phyloP scores from a whole-genome alignment of 1,140 invertebrate genomes.

The Aphidius gifuensis region DNA sequence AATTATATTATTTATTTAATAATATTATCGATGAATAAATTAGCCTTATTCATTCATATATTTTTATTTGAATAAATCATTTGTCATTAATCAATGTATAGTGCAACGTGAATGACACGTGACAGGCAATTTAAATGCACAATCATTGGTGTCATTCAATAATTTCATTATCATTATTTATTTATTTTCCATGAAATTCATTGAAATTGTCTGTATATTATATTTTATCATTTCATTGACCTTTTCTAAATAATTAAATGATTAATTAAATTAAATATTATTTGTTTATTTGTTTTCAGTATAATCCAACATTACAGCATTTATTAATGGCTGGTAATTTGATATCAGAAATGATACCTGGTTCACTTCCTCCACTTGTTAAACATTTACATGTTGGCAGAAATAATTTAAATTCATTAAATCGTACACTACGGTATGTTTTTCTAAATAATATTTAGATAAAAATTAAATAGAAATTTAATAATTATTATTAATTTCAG shows the following conservation, averaged over 20 bases:
- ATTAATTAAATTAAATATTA: too few species aligned
- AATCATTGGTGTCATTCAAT: too few species aligned
- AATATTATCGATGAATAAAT: slow-evolving; percentile 9
- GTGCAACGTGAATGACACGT: too few species aligned
- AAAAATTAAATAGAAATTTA: slow-evolving; percentile 4
- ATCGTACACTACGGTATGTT: slow-evolving; percentile 65
- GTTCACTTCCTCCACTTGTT: slow-evolving; percentile 63
- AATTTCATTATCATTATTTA: too few species aligned
- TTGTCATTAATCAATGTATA: too few species aligned
- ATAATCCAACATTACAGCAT: slow-evolving; percentile 65
- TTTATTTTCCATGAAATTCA: too few species aligned
- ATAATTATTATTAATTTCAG: slow-evolving; percentile 36
- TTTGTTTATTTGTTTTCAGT: slow-evolving; percentile 50
- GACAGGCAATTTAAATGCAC: too few species aligned
- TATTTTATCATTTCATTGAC: too few species aligned
- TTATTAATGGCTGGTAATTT: slow-evolving; percentile 70
- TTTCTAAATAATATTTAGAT: not conserved
- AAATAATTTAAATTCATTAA: slow-evolving; percentile 69
- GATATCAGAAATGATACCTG: slow-evolving; percentile 65
- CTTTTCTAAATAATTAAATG: too few species aligned
- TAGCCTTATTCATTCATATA: not conserved
- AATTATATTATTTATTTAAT: slow-evolving; percentile 6
- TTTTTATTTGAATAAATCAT: not conserved
- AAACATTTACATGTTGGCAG: slow-evolving; percentile 68
- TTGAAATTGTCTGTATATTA: too few species aligned